Evolutionary conservation across 2,113 vertebrate genomes (phyloP).

Genomic region (Phaetusa simplex): DNA sequence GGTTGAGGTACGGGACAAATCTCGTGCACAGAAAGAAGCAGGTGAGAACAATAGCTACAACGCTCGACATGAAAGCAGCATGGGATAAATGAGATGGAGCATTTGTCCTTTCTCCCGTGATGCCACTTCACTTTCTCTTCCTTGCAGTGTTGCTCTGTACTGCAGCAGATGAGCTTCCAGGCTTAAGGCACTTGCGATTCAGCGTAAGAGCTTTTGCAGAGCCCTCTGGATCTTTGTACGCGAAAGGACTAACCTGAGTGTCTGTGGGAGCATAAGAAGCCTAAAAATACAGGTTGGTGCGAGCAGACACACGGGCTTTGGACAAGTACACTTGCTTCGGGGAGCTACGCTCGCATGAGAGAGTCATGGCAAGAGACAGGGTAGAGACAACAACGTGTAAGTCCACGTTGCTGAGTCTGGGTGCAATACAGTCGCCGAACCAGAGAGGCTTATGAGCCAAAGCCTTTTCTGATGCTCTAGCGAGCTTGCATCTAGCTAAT

Average conservation of each 20-base stretch:
- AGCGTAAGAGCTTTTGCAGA: not conserved
- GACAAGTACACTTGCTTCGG: not conserved
- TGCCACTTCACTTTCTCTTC: not conserved
- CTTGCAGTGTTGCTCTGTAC: not conserved
- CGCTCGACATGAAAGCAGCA: not conserved
- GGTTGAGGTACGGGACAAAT: not conserved
- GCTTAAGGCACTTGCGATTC: not conserved
- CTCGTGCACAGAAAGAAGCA: not conserved
- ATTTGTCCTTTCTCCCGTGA: not conserved
- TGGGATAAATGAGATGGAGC: not conserved
- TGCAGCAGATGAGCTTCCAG: not conserved
- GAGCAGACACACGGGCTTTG: not conserved
- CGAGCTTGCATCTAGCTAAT: not conserved
- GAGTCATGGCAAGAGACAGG: not conserved
- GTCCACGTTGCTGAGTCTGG: not conserved
- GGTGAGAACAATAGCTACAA: not conserved
- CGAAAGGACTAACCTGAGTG: not conserved
- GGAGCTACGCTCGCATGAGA: not conserved
- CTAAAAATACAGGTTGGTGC: not conserved
- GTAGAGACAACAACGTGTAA: not conserved
- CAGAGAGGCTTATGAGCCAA: not conserved
- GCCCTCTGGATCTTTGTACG: not conserved
- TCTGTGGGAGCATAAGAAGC: not conserved
- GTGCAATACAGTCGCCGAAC: rapidly evolving
- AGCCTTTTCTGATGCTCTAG: not conserved